Evolutionary conservation across 2,797 vertebrate genomes (phyloP).

Genomic region (Lophura swinhoii): DNA sequence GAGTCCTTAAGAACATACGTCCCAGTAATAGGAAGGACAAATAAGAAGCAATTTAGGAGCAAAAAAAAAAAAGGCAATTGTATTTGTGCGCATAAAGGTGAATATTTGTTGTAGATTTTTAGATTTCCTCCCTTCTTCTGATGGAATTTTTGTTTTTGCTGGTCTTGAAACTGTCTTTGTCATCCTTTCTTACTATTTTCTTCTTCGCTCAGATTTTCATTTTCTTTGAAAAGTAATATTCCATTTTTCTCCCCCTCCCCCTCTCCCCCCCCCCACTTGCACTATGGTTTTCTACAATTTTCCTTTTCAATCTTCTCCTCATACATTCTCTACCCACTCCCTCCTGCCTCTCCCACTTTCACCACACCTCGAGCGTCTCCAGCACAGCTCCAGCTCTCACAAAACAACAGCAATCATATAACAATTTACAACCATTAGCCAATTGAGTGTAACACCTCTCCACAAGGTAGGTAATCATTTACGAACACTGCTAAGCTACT

Average conservation of each 20-base stretch:
- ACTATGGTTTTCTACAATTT: background rate
- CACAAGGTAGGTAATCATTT: background rate
- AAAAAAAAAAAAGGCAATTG: background rate
- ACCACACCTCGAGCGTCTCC: background rate
- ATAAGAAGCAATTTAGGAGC: background rate
- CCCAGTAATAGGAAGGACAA: background rate
- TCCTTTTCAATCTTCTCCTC: background rate
- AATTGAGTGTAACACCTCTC: background rate
- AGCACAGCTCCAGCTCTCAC: background rate
- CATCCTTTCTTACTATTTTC: background rate
- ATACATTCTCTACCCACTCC: background rate
- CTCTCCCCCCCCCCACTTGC: background rate
- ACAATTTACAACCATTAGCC: background rate
- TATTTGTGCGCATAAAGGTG: background rate
- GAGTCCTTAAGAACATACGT: background rate
- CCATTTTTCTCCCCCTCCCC: background rate
- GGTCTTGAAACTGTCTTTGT: background rate
- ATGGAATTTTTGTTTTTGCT: background rate
- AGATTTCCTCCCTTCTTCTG: background rate
- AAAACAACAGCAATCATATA: background rate
- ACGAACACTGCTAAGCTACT: background rate
- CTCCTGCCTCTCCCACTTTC: background rate
- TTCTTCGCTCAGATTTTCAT: background rate
- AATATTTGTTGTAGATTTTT: background rate
- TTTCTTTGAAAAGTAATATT: background rate